Evolutionary conservation across 2,888 invertebrate species (phyloP).

Genomic region (Drosophila birchii): DNA sequence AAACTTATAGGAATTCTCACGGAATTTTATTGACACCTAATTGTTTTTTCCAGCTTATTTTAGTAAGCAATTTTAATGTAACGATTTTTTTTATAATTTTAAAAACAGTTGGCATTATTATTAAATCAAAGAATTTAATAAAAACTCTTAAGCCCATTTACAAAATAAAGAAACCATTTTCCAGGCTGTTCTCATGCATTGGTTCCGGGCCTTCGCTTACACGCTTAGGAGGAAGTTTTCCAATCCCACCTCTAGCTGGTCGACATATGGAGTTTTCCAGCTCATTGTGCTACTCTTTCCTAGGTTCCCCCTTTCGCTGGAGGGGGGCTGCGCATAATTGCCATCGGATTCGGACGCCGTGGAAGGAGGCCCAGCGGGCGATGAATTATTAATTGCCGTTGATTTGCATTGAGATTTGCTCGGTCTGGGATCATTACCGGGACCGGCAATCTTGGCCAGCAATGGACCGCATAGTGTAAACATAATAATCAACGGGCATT

Average conservation of each 20-base stretch:
- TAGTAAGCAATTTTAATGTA: no score
- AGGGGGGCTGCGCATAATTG: conserved; percentile 58
- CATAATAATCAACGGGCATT: conserved; percentile 76
- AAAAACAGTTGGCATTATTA: no score
- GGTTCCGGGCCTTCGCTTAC: not conserved
- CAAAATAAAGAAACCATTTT: no score
- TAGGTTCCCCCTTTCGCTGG: conserved; percentile 4
- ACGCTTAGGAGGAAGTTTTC: not conserved
- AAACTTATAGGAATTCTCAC: not conserved
- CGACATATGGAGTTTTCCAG: conserved; percentile 26
- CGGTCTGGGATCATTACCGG: conserved; percentile 64
- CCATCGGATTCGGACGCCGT: conserved; percentile 64
- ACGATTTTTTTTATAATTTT: no score
- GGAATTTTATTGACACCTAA: no score
- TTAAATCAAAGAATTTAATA: no score
- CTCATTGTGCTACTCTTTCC: conserved; percentile 26
- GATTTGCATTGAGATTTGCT: conserved; percentile 75
- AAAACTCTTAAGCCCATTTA: no score
- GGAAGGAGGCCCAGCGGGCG: conserved; percentile 66
- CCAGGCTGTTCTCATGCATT: not conserved
- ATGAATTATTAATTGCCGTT: conserved; percentile 80
- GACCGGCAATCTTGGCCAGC: conserved; percentile 42
- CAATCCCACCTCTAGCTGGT: conserved; percentile 23
- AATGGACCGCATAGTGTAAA: conserved; percentile 64
- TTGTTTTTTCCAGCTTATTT: no score